These are phyloP conservation scores for Lamproptera curius DNA, from an alignment of 2,888 invertebrate species.

Conservation along the genomic window DNA sequence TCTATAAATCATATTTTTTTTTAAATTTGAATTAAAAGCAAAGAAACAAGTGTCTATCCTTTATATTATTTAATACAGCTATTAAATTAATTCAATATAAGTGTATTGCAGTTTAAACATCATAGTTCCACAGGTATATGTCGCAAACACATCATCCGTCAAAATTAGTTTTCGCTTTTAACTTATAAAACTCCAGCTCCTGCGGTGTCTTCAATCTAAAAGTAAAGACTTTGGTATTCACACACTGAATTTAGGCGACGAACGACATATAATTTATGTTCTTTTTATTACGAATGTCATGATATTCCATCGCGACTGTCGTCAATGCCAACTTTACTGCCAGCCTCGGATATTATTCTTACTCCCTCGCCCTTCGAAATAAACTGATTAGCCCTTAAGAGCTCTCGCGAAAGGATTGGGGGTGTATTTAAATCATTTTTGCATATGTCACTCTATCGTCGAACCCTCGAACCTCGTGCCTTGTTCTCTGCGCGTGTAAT, in stretches of 20 bases:
- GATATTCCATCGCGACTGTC: not conserved
- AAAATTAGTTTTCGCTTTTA: no score
- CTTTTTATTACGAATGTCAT: not conserved
- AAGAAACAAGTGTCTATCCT: no score
- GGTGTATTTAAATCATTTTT: conserved; percentile 61
- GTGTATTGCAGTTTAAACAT: no score
- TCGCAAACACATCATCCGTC: no score
- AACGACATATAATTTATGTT: no score
- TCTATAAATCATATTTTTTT: no score
- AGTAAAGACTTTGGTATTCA: not conserved
- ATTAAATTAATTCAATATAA: no score
- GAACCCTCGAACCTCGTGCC: conserved; percentile 49
- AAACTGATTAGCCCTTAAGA: conserved; percentile 66
- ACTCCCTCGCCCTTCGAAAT: conserved; percentile 40
- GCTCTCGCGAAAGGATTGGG: conserved; percentile 48
- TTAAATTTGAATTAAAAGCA: no score
- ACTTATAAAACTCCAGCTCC: no score
- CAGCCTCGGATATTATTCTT: not conserved
- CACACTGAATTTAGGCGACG: no score
- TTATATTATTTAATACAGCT: no score
- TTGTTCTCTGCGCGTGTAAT: conserved; percentile 45
- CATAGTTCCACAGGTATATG: no score
- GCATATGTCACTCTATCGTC: conserved; percentile 58
- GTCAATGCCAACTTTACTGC: conserved; percentile 3
- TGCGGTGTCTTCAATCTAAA: not conserved